These are phyloP conservation scores for Theretra japonica DNA, from an alignment of 2,888 invertebrate species.

Conservation along the genomic window DNA sequence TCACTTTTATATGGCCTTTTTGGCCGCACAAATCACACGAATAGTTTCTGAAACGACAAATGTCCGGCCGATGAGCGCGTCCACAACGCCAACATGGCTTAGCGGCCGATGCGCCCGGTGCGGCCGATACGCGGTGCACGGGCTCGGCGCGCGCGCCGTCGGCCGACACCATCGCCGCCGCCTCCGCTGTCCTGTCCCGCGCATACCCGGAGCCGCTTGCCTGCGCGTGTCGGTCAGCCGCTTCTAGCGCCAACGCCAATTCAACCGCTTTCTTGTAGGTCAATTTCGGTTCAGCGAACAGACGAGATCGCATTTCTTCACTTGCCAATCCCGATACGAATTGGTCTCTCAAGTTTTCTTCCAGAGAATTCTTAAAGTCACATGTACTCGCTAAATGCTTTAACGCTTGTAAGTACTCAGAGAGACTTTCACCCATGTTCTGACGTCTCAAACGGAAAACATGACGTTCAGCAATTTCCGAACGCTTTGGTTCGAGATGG, in stretches of 20 bases:
- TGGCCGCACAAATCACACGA: neutral
- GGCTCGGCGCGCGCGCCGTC: no score
- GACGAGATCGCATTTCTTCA: conserved; percentile 40
- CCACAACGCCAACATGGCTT: no score
- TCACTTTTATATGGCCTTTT: no score
- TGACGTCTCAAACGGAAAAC: conserved; percentile 40
- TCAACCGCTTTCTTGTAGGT: conserved; percentile 44
- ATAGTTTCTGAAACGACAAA: conserved; percentile 31
- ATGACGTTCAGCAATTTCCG: conserved; percentile 43
- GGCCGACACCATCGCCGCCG: no score
- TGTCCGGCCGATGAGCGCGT: no score
- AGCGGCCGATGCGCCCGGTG: no score
- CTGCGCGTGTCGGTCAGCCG: no score
- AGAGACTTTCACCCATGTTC: conserved; percentile 29
- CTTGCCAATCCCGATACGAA: conserved; percentile 40
- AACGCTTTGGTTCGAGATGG: conserved; percentile 41
- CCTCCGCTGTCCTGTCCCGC: no score
- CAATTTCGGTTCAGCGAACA: conserved; percentile 42
- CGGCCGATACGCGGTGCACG: no score
- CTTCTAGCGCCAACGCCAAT: conserved; percentile 37
- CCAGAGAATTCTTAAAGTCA: conserved; percentile 38
- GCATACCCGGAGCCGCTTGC: no score
- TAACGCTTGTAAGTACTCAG: conserved; percentile 31
- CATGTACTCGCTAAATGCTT: conserved; percentile 38
- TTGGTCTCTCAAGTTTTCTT: conserved; percentile 39